Conservation (phyloP, 1,140 invertebrate genomes). For the Ceratosolen fusciceps region DNA sequence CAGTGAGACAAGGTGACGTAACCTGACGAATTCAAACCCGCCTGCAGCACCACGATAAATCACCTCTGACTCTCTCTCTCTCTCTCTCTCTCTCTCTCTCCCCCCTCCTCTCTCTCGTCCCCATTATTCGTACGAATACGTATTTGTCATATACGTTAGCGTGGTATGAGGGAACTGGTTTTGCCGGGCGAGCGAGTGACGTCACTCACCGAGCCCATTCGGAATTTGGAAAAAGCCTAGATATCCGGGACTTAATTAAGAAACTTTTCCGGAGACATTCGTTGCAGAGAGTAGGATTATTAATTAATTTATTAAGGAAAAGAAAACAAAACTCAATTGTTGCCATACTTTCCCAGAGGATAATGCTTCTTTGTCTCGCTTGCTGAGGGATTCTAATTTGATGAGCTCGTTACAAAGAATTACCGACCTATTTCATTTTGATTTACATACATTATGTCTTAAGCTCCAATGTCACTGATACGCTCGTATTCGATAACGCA, state of each 20-base stretch:
- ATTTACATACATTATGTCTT: no score
- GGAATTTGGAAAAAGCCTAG: no score
- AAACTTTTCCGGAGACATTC: not conserved
- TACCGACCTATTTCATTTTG: no score
- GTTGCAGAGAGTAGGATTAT: not conserved
- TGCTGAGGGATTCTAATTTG: not conserved
- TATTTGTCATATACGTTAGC: no score
- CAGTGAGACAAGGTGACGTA: not conserved
- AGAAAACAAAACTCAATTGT: not conserved
- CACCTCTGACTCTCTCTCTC: not conserved
- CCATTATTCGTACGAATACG: no score
- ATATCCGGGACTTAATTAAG: slow-evolving; percentile 17
- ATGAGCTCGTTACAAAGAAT: not conserved
- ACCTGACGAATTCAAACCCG: not conserved
- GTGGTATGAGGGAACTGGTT: no score
- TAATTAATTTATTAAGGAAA: not conserved
- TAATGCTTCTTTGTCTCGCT: not conserved
- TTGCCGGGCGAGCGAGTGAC: no score
- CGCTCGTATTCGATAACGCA: no score
- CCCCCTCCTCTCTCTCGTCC: not conserved
- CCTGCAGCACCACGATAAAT: slow-evolving; percentile 1
- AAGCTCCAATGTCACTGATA: no score
- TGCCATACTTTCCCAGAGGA: not conserved
- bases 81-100: not conserved
- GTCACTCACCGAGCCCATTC: not conserved